phyloP scores from a whole-genome alignment of 2,797 vertebrate genomes.

The Malacoraja senta region DNA sequence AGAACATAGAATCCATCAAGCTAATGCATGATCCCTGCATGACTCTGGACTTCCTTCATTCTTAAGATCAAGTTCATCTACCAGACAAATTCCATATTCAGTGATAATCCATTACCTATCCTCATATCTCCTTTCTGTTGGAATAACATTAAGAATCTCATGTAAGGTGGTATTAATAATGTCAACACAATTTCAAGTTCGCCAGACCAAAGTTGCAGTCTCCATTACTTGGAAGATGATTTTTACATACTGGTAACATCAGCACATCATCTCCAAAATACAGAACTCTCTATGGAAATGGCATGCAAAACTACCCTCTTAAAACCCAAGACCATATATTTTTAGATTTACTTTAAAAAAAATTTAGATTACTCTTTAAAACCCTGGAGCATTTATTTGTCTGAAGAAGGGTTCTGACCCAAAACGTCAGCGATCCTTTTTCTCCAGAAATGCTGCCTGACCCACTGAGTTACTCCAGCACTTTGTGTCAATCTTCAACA shows the following conservation, averaged over 20 bases:
- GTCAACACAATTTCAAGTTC: background rate
- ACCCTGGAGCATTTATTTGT: no score
- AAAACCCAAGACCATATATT: background rate
- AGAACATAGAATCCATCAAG: constrained; percentile 7
- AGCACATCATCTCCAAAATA: background rate
- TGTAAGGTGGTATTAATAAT: background rate
- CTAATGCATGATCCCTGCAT: background rate
- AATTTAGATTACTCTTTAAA: no score
- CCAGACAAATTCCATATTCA: constrained; percentile 15
- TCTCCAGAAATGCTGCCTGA: no score
- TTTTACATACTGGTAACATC: background rate
- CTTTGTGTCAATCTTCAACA: no score
- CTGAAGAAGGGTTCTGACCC: no score
- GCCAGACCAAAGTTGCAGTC: background rate
- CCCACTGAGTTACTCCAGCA: no score
- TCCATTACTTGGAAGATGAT: background rate
- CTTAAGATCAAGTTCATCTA: background rate
- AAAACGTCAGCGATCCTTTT: no score
- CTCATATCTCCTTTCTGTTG: background rate
- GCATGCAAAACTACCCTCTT: background rate
- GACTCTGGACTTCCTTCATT: background rate
- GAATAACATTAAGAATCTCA: background rate
- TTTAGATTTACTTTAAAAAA: background rate
- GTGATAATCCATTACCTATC: background rate
- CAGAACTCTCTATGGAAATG: background rate